These are phyloP conservation scores for Alethe castanea DNA, from an alignment of 2,113 vertebrate species.

Conservation along the genomic window DNA sequence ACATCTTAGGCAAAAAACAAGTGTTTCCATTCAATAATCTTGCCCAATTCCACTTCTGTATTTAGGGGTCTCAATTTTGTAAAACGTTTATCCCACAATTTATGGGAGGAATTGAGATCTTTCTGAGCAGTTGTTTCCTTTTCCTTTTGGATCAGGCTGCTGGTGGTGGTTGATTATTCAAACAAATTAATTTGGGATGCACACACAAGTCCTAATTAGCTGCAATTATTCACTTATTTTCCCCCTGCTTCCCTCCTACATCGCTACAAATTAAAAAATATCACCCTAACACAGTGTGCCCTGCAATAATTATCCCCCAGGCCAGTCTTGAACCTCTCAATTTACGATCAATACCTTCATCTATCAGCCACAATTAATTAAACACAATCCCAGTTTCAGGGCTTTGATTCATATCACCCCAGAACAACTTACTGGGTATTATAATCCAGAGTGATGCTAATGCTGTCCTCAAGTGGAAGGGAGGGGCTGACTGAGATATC, in stretches of 20 bases:
- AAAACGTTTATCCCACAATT: not conserved
- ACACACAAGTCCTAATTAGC: not conserved
- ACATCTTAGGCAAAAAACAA: not conserved
- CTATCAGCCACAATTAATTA: constrained; percentile 59
- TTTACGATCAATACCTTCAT: constrained; percentile 23
- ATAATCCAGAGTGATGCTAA: constrained; percentile 28
- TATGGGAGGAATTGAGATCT: not conserved
- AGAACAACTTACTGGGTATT: constrained; percentile 23
- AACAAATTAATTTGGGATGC: constrained; percentile 26
- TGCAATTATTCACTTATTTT: constrained; percentile 29
- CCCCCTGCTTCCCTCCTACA: not conserved
- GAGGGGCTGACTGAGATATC: not conserved
- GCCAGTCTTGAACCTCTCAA: constrained; percentile 21
- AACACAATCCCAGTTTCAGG: not conserved
- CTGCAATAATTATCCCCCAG: not conserved
- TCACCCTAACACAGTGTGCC: not conserved
- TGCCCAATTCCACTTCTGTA: not conserved
- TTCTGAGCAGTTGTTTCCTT: not conserved
- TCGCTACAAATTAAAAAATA: not conserved
- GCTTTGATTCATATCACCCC: constrained; percentile 57
- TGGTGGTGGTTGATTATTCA: constrained; percentile 34
- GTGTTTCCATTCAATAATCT: not conserved
- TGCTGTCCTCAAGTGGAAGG: constrained; percentile 26
- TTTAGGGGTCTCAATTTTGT: not conserved
- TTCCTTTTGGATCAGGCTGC: not conserved